Conservation (phyloP, 53 echinoderm and acorn worm genomes). For the Holothuria scabra region DNA sequence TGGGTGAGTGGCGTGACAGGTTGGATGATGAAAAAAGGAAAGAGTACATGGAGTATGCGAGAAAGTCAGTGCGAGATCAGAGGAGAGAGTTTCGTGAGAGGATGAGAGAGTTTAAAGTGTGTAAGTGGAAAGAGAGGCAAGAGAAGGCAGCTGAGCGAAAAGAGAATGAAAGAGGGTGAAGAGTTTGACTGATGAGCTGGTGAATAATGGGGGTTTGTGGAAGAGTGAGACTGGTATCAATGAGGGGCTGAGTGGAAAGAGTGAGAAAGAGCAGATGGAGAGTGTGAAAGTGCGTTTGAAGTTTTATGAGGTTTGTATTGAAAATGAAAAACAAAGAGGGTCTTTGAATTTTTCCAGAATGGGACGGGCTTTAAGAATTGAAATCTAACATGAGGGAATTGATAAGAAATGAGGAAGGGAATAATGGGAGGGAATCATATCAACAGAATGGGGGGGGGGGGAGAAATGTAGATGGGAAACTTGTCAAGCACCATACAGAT, state of each 20-base stretch:
- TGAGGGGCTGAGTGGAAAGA: not conserved
- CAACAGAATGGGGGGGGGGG: no score
- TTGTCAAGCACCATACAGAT: not conserved
- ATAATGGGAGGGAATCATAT: no score
- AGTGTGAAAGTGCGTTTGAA: not conserved
- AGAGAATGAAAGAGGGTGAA: conserved; percentile 31
- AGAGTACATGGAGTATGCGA: conserved; percentile 38
- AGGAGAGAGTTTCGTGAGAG: not conserved
- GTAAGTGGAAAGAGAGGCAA: not conserved
- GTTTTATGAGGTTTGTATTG: not conserved
- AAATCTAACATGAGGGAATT: no score
- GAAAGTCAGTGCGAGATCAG: conserved; percentile 8
- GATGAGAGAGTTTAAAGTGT: no score
- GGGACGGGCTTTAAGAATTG: no score
- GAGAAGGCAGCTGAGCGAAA: not conserved
- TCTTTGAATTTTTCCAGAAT: no score
- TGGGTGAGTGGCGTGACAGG: not conserved
- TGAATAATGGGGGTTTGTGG: conserved; percentile 21
- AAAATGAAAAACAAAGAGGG: conserved; percentile 1
- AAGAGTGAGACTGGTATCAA: no score
- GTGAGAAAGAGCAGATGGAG: not conserved
- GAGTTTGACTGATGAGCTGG: conserved; percentile 7
- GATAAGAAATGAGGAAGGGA: no score
- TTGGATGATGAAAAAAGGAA: conserved; percentile 1
- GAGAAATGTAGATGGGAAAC: not conserved